These are phyloP conservation scores for Xenopus petersii DNA, from an alignment of 2,797 vertebrate genomes.

Conservation along the genomic window DNA sequence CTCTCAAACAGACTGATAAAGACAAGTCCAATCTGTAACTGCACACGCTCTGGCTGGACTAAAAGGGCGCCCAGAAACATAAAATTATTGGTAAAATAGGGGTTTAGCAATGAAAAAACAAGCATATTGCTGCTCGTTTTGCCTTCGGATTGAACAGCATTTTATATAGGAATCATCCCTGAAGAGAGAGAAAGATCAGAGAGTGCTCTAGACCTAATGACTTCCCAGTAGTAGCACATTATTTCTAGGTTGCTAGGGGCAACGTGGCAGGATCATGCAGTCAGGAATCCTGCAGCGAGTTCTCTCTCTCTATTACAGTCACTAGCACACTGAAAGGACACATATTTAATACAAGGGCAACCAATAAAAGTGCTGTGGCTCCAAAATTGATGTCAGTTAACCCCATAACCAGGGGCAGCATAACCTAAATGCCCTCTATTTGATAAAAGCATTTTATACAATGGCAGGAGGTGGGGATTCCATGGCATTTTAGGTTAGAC, in stretches of 20 bases:
- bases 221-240: slow-evolving; percentile 18
- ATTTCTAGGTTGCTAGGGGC: slow-evolving; percentile 36
- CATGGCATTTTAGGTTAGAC: no score
- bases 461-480: no score
- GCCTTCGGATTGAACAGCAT: no score
- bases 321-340: background rate
- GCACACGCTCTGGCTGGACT: no score
- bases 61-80: background rate
- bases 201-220: background rate
- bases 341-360: background rate
- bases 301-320: slow-evolving; percentile 11
- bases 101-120: background rate
- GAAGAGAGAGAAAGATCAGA: background rate
- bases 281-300: slow-evolving; percentile 11
- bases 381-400: no score
- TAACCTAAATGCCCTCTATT: no score
- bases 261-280: slow-evolving; percentile 27
- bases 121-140: no score
- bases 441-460: no score
- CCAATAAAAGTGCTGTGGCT: no score
- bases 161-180: background rate
- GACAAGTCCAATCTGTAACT: no score
- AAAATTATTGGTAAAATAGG: background rate
- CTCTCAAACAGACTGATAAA: no score
- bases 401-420: no score